Conservation (phyloP, 1,140 invertebrate species). For the Pomacea maculata region DNA sequence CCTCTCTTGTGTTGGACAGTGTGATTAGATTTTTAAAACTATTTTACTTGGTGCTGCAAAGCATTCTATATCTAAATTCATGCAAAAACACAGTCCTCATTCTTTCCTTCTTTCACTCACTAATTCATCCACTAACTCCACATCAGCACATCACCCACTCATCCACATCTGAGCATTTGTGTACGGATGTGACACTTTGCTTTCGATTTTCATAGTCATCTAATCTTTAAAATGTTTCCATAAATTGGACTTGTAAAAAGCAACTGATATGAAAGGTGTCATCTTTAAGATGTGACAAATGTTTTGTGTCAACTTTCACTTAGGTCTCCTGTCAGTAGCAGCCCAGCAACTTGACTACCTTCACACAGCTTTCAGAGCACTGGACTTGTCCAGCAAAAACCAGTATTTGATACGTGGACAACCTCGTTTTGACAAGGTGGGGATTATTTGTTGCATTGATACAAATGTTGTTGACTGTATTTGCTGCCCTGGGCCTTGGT, state of each 20-base stretch:
- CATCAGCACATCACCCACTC: too few species aligned
- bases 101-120: too few species aligned
- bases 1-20: too few species aligned
- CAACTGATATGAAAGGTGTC: not conserved
- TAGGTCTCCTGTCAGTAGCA: constrained; percentile 62
- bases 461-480: not conserved
- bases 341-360: constrained; percentile 62
- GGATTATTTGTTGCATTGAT: not conserved
- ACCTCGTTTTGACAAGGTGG: constrained; percentile 59
- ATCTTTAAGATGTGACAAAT: not conserved
- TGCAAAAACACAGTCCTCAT: too few species aligned
- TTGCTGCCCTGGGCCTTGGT: too few species aligned
- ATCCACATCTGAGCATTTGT: too few species aligned
- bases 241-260: not conserved
- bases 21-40: too few species aligned
- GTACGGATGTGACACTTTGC: too few species aligned
- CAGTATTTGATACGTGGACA: constrained; percentile 61
- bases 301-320: constrained; percentile 9
- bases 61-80: too few species aligned
- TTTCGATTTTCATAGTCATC: too few species aligned
- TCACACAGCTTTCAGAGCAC: constrained; percentile 50
- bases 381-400: constrained; percentile 51
- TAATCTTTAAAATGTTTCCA: not conserved
- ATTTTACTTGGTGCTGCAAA: too few species aligned
- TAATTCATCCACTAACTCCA: too few species aligned